Conservation (phyloP, 2,888 invertebrate genomes). For the Pimpla rufipes region DNA sequence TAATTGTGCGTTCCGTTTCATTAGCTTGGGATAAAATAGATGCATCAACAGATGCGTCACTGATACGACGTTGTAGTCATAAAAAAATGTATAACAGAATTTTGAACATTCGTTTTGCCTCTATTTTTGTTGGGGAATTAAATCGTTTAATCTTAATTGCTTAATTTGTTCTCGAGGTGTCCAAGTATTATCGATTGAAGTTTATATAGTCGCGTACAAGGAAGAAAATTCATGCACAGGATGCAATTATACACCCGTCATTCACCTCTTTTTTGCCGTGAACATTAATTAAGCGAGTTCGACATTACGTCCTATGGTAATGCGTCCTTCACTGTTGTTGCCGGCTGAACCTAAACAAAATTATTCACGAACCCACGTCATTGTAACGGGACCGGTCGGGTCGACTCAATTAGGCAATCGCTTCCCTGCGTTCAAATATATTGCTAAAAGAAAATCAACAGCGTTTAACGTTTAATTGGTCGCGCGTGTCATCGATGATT, state of each 20-base stretch:
- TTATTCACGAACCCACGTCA: background rate
- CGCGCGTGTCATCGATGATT: background rate
- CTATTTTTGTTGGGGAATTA: background rate
- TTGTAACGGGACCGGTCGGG: background rate
- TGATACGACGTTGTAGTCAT: no score
- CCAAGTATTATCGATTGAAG: background rate
- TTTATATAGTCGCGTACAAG: background rate
- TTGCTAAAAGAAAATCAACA: background rate
- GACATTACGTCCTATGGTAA: background rate
- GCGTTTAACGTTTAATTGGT: background rate
- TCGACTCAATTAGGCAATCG: background rate
- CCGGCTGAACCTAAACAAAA: background rate
- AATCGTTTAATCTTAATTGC: background rate
- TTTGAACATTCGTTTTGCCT: no score
- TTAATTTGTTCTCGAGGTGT: background rate
- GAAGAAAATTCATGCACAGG: background rate
- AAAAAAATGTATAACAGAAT: no score
- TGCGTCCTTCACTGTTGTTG: background rate
- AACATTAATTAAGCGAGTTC: background rate
- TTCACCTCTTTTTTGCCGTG: background rate
- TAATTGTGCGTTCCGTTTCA: no score
- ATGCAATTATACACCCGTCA: conserved; percentile 6
- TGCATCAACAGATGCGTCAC: no score
- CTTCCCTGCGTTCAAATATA: background rate
- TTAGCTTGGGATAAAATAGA: no score